Evolutionary conservation across 2,888 invertebrate genomes (phyloP).

Genomic region (Drepana falcataria): DNA sequence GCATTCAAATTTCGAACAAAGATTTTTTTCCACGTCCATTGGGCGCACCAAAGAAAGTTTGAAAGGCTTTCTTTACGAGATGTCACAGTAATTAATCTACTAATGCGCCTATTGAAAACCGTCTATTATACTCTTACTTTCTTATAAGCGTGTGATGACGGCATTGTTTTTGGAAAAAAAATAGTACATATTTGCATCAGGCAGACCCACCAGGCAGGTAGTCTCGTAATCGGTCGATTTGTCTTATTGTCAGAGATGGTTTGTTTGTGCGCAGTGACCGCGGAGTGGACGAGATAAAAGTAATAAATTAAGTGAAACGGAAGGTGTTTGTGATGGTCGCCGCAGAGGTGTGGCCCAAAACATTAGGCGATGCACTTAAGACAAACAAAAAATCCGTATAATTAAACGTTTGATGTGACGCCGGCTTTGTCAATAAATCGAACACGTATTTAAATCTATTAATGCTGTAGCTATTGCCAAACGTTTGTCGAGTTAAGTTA

Average conservation of each 20-base stretch:
- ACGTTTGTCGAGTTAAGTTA: constrained; percentile 52
- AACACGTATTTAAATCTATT: constrained; percentile 31
- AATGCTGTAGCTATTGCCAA: constrained; percentile 34
- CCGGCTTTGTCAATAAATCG: constrained; percentile 31
- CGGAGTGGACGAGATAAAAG: constrained; percentile 72
- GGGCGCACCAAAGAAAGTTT: constrained; percentile 43
- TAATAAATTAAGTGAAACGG: constrained; percentile 73
- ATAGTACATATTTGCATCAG: constrained; percentile 58
- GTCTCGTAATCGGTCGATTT: constrained; percentile 73
- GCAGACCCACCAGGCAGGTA: constrained; percentile 70
- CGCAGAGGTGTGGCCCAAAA: constrained; percentile 58
- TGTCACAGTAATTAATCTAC: constrained; percentile 68
- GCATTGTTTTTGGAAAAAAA: constrained; percentile 45
- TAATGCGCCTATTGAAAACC: constrained; percentile 48
- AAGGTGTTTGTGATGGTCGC: constrained; percentile 67
- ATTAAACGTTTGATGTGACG: constrained; percentile 13
- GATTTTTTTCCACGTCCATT: constrained; percentile 38
- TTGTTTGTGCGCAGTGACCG: constrained; percentile 73
- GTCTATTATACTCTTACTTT: constrained; percentile 67
- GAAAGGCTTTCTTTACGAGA: constrained; percentile 57
- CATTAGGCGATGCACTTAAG: constrained; percentile 42
- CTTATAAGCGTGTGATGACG: constrained; percentile 53
- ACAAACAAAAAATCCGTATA: constrained; percentile 11
- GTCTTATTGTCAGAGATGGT: constrained; percentile 74
- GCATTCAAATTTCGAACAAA: constrained; percentile 45